phyloP scores from a whole-genome alignment of 1,140 invertebrate genomes.

The Coelopa frigida region DNA sequence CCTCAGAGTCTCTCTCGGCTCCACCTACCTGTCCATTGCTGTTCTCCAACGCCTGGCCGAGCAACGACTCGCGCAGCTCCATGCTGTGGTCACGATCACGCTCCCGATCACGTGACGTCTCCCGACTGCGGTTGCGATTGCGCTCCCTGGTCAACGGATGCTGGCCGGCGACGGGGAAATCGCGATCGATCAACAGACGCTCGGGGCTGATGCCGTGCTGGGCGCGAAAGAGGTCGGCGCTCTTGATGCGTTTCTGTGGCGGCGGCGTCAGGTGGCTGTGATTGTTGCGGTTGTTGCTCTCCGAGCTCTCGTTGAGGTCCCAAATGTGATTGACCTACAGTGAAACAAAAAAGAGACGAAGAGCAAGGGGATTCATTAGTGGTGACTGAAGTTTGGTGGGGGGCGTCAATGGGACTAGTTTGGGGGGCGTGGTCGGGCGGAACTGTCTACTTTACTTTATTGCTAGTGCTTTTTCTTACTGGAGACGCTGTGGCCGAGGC shows the following conservation, averaged over 20 bases:
- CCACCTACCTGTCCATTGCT: constrained; percentile 29
- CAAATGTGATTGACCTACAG: constrained; percentile 30
- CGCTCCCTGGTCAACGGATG: constrained; percentile 32
- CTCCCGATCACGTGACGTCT: constrained; percentile 25
- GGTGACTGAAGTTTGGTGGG: no score
- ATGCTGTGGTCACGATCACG: constrained; percentile 43
- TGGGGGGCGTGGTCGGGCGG: not conserved
- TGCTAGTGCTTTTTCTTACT: constrained; percentile 39
- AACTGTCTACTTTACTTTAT: constrained; percentile 42
- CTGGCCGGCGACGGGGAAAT: constrained; percentile 37
- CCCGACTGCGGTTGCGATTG: constrained; percentile 22
- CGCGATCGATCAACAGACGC: constrained; percentile 30
- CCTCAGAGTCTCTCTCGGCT: not conserved
- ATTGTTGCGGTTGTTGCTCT: constrained; percentile 9
- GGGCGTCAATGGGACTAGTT: no score
- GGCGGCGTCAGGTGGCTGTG: constrained; percentile 46
- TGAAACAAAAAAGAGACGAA: constrained; percentile 1
- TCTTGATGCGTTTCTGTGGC: constrained; percentile 55
- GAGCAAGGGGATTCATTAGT: no score
- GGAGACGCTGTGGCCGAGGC: constrained; percentile 40
- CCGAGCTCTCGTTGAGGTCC: constrained; percentile 20
- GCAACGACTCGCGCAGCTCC: constrained; percentile 60
- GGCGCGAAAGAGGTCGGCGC: constrained; percentile 53
- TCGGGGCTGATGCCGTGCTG: constrained; percentile 46
- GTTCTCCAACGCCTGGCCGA: constrained; percentile 65